Base-by-base conservation (phyloP, 2,113 vertebrate genomes). In the Syngnathus typhle region DNA sequence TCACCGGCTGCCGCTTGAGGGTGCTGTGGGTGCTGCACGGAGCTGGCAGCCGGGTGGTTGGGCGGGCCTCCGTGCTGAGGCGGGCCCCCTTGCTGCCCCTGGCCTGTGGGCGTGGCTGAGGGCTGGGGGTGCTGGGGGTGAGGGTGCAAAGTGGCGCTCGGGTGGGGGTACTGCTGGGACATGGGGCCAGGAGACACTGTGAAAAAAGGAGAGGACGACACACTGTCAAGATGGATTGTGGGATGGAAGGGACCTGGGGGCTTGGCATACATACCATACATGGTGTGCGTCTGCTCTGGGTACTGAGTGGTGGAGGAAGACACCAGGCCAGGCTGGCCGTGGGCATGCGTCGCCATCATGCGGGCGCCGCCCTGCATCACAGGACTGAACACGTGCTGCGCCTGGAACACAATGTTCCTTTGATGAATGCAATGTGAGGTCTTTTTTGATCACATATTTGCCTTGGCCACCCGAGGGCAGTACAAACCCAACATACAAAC, bases 251-350 rank as follows among this genome's bases (percentile, higher is more conserved):
- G 32, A 12, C 27, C 12, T 16, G 27, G 43, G 27, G 27, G 27
- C 27, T 32, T 32, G 27, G 27, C 27, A 32, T 32, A 91, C 95
- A 74, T 96, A 99, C 95, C 96, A 93, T 98, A 99, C 95, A 98
- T 98, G 61, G 96, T 93, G 89, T 99, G 97, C 62, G 95, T 95
- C 94, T 98, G 96, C 86, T 99, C 97, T 75, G 92, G 94, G 81
- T 96, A 99, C 89, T 99, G 97, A 77, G 93, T 88, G 66, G 94
- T 94, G 43, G 96, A 94, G 62, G 96, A 96, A 9, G 95, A 96
- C 49, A 96, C 95, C 67, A 98, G 89, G 70, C 92, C 88, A 67
- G 94, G 94, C 80, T 98, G 97, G 67, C 93, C 95, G 2, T 98
- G 97, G 10, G 93, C 76, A 55, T 93, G 93, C 15, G 95, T 93